Conservation (phyloP, 1,140 invertebrate species). For the Procambarus clarkii region DNA sequence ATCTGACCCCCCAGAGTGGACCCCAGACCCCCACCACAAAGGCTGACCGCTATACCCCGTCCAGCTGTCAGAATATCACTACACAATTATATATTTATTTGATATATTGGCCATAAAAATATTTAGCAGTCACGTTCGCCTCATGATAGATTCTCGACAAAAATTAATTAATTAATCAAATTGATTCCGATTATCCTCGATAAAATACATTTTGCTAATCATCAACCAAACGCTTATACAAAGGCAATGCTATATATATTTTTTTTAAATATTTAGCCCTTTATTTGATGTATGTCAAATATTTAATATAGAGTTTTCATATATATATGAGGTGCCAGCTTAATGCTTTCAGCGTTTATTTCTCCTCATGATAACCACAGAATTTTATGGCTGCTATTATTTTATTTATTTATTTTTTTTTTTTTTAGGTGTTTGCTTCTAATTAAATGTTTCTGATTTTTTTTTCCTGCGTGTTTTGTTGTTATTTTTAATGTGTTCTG, state of each 20-base stretch:
- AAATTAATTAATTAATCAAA: slow-evolving; percentile 52
- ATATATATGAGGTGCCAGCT: background rate
- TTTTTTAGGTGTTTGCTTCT: background rate
- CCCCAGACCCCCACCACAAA: too few species aligned
- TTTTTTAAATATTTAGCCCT: slow-evolving; percentile 39
- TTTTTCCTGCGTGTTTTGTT: too few species aligned
- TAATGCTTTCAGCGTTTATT: slow-evolving; percentile 1
- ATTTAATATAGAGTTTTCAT: slow-evolving; percentile 17
- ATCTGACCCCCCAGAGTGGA: background rate
- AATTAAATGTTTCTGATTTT: background rate
- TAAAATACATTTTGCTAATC: slow-evolving; percentile 49
- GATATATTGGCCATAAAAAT: slow-evolving; percentile 27
- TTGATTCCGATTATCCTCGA: slow-evolving; percentile 35
- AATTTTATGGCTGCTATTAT: background rate
- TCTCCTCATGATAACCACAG: background rate
- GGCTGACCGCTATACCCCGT: background rate
- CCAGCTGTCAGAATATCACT: background rate
- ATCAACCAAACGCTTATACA: slow-evolving; percentile 35
- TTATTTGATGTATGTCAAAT: slow-evolving; percentile 43
- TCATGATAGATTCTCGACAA: slow-evolving; percentile 44
- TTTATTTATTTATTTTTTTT: background rate
- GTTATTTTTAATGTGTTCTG: background rate
- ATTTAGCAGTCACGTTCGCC: slow-evolving; percentile 3
- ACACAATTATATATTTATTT: background rate
- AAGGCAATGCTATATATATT: slow-evolving; percentile 35